Percentiles rank a stretch among this genome's conserved stretches.
Conservation (phyloP, 2,888 invertebrate species). For the Lasioglossum villosulum region DNA sequence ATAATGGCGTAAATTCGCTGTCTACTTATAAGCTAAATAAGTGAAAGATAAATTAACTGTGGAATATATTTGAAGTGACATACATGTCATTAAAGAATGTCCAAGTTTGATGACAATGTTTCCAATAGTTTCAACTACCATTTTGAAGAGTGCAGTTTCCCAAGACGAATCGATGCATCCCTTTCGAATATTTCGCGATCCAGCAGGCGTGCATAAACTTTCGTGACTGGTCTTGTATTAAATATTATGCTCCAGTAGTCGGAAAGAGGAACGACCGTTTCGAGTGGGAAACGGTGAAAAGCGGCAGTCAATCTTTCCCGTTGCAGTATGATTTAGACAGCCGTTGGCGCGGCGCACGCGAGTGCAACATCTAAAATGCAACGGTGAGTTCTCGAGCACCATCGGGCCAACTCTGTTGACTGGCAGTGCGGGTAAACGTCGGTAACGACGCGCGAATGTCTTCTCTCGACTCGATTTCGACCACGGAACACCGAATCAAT, state of each 20-base stretch:
- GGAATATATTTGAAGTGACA: too few species aligned
- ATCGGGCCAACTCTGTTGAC: slow-evolving; percentile 32
- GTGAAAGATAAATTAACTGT: too few species aligned
- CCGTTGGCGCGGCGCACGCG: slow-evolving; percentile 40
- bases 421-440: slow-evolving; percentile 44
- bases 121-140: background rate
- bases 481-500: slow-evolving; percentile 35
- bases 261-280: background rate
- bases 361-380: slow-evolving; percentile 62
- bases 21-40: too few species aligned
- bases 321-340: slow-evolving; percentile 46
- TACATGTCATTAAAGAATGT: background rate
- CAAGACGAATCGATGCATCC: background rate
- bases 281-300: slow-evolving; percentile 1
- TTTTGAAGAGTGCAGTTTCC: background rate
- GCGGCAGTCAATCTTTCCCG: slow-evolving; percentile 4
- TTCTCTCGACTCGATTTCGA: slow-evolving; percentile 57
- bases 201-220: background rate
- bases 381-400: slow-evolving; percentile 51
- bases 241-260: background rate
- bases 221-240: background rate
- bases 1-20: too few species aligned
- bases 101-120: background rate
- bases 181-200: background rate
- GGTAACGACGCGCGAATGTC: slow-evolving; percentile 71